Evolutionary conservation across 1,140 invertebrate genomes (phyloP).

Genomic region (Euura saliciscinereae): DNA sequence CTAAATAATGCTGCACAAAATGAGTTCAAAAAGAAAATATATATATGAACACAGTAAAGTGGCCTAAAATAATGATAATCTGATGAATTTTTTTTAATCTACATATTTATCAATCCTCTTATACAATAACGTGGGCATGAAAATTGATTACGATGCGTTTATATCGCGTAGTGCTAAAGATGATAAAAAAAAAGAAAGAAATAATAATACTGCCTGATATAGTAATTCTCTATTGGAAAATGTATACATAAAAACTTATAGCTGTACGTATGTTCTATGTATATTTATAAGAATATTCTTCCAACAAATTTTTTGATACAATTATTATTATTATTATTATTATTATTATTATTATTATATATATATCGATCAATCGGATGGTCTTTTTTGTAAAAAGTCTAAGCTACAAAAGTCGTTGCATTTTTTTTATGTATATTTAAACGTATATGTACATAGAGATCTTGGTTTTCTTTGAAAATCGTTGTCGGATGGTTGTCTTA

Average conservation of each 20-base stretch:
- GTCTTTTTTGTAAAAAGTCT: slow-evolving; percentile 25
- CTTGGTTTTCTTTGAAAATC: too few relatives aligned
- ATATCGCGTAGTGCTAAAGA: not conserved
- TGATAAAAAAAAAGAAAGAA: not conserved
- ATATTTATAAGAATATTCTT: slow-evolving; percentile 35
- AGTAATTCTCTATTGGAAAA: slow-evolving; percentile 27
- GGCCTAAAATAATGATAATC: too few relatives aligned
- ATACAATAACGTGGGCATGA: too few relatives aligned
- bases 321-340: too few relatives aligned
- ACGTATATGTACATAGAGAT: too few relatives aligned
- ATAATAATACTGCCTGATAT: slow-evolving; percentile 35
- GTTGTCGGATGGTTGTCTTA: too few relatives aligned
- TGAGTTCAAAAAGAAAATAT: too few relatives aligned
- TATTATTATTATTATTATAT: slow-evolving; percentile 33
- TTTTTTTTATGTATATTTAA: slow-evolving; percentile 45
- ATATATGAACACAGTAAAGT: too few relatives aligned
- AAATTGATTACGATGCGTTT: too few relatives aligned
- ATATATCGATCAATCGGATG: slow-evolving; percentile 31
- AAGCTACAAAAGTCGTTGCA: slow-evolving; percentile 27
- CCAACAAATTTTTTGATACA: slow-evolving; percentile 25
- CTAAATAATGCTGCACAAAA: too few relatives aligned
- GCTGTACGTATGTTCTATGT: slow-evolving; percentile 5
- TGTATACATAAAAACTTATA: slow-evolving; percentile 29
- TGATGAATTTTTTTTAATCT: too few relatives aligned
- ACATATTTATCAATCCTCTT: too few relatives aligned